Percentiles rank a stretch among this genome's conserved stretches.
These are phyloP conservation scores for Sebastes dallii DNA, from an alignment of 2,797 vertebrate species.

Conservation along the genomic window DNA sequence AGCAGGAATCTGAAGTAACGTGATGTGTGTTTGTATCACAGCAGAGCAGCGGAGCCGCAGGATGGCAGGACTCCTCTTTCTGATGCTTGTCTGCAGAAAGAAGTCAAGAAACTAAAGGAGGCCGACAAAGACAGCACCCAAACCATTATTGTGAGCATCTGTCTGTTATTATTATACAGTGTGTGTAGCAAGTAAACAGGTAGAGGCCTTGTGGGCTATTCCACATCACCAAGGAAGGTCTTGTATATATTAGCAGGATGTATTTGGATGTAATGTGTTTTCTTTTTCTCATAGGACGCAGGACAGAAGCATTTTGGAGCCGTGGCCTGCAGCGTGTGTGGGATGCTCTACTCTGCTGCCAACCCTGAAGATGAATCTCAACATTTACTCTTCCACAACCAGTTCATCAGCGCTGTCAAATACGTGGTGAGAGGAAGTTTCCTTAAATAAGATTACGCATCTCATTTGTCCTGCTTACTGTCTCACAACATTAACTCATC, in stretches of 20 bases:
- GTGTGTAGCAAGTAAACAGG: not conserved
- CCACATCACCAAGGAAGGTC: not conserved
- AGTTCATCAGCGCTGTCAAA: conserved; percentile 98
- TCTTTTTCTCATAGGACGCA: conserved; percentile 83
- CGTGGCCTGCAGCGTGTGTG: conserved; percentile 93
- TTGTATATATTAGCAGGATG: not conserved
- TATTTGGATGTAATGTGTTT: not conserved
- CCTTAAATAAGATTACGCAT: not conserved
- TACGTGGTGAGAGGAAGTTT: conserved; percentile 91
- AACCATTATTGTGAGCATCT: conserved; percentile 83
- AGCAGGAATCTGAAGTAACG: conserved; percentile 3
- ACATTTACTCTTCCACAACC: conserved; percentile 97
- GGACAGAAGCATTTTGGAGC: conserved; percentile 96
- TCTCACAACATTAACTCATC: conserved; percentile 8
- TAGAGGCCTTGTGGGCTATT: not conserved
- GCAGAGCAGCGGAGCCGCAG: conserved; percentile 63
- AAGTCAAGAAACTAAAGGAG: conserved; percentile 87
- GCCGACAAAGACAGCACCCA: conserved; percentile 88
- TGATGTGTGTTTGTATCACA: conserved; percentile 50
- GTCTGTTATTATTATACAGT: not conserved
- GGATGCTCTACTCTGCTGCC: conserved; percentile 97
- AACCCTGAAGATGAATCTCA: conserved; percentile 98
- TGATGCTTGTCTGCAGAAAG: conserved; percentile 87
- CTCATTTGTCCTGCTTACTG: not conserved
- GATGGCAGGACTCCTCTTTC: conserved; percentile 76